Evolutionary conservation across 2,888 invertebrate species (phyloP).

Genomic region (Germaria angustata): DNA sequence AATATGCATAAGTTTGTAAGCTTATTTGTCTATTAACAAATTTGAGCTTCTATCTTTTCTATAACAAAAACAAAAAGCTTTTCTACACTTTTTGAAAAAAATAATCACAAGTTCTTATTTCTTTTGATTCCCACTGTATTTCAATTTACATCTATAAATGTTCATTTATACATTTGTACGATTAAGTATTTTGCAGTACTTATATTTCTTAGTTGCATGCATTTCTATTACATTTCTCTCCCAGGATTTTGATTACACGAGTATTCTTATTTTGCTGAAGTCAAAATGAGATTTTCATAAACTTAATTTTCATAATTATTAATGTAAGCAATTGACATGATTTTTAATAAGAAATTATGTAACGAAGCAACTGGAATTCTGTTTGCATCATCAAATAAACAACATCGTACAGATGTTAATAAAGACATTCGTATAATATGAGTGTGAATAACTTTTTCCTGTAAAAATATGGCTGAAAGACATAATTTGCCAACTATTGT

Average conservation of each 20-base stretch:
- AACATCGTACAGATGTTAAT: neutral
- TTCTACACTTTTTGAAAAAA: neutral
- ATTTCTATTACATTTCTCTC: neutral
- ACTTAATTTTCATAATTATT: slow-evolving; percentile 53
- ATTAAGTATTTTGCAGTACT: slow-evolving; percentile 7
- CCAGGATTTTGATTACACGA: slow-evolving; percentile 27
- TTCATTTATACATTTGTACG: slow-evolving; percentile 4
- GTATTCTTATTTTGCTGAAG: slow-evolving; percentile 13
- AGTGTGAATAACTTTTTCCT: neutral
- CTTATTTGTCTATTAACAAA: too few relatives aligned
- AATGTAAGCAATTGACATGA: slow-evolving; percentile 46
- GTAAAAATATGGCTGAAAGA: neutral
- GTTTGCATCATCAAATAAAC: neutral
- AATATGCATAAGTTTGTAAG: neutral
- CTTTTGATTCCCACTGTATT: slow-evolving; percentile 6
- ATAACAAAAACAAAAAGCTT: too few relatives aligned
- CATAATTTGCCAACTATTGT: neutral
- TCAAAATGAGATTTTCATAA: slow-evolving; percentile 46
- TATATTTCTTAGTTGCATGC: slow-evolving; percentile 14
- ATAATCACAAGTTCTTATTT: neutral
- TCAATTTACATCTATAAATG: slow-evolving; percentile 12
- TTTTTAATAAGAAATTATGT: slow-evolving; percentile 32
- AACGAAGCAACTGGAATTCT: slow-evolving; percentile 21
- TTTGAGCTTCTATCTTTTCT: too few relatives aligned
- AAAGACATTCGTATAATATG: neutral